Conservation (phyloP, 2,797 vertebrate genomes). For the Falco biarmicus region DNA sequence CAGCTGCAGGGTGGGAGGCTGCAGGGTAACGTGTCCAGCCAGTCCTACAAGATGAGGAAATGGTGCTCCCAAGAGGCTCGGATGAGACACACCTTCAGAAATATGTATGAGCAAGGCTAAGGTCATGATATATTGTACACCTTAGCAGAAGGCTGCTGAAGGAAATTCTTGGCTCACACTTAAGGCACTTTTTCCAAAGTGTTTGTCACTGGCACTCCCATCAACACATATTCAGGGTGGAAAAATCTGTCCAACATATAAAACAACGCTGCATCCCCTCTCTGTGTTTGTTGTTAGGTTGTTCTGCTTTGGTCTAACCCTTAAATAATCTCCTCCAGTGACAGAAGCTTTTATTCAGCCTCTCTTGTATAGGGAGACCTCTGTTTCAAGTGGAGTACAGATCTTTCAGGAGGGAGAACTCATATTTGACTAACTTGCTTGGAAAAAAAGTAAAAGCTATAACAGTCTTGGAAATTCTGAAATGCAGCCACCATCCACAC, state of each 20-base stretch:
- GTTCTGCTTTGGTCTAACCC: background rate
- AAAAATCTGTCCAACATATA: background rate
- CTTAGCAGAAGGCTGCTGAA: background rate
- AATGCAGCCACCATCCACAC: background rate
- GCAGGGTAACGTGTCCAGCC: background rate
- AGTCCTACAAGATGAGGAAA: background rate
- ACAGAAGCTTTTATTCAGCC: background rate
- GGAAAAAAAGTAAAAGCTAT: background rate
- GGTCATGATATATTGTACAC: background rate
- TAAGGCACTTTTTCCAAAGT: background rate
- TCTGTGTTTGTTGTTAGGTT: background rate
- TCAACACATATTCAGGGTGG: background rate
- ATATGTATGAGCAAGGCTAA: background rate
- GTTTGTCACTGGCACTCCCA: background rate
- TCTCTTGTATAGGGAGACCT: background rate
- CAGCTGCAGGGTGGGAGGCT: background rate
- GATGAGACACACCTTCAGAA: background rate
- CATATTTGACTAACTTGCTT: background rate
- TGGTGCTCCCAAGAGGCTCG: constrained; percentile 39
- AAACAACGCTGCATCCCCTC: background rate
- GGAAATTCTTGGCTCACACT: background rate
- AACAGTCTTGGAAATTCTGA: constrained; percentile 24
- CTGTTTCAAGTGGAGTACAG: background rate
- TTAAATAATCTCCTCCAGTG: background rate
- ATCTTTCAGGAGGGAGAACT: background rate